A percentile compares a stretch with the other conserved stretches of the same genome.
Evolutionary conservation across 2,888 invertebrate genomes (phyloP).

Genomic region (Harpalus rufipes): DNA sequence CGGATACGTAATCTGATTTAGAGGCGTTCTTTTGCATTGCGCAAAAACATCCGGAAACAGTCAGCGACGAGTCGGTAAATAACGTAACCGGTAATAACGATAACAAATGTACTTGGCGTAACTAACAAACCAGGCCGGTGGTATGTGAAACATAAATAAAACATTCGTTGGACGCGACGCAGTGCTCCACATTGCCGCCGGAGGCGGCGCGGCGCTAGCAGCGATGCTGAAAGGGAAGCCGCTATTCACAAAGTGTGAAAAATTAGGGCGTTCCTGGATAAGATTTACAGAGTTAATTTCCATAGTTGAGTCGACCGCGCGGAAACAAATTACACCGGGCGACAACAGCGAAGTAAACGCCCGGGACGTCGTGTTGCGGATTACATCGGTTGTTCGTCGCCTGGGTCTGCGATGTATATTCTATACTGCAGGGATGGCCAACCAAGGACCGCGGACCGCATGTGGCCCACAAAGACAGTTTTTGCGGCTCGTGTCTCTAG

Average conservation of each 20-base stretch:
- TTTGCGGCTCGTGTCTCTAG: no score
- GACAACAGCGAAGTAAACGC: slow-evolving; percentile 71
- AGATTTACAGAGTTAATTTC: slow-evolving; percentile 74
- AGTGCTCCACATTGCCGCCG: slow-evolving; percentile 23
- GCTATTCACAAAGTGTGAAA: slow-evolving; percentile 69
- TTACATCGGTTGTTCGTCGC: slow-evolving; percentile 66
- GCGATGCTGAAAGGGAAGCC: slow-evolving; percentile 17
- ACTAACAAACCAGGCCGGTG: slow-evolving; percentile 50
- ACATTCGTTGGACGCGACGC: slow-evolving; percentile 53
- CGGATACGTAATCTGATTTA: slow-evolving; percentile 50
- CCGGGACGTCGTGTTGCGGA: slow-evolving; percentile 70
- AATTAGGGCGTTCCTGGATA: slow-evolving; percentile 72
- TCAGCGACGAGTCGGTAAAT: slow-evolving; percentile 50
- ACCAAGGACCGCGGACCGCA: no score
- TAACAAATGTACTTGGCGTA: slow-evolving; percentile 57
- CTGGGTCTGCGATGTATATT: background rate
- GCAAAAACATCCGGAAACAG: slow-evolving; percentile 50
- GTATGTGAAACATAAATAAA: slow-evolving; percentile 58
- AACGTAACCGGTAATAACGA: slow-evolving; percentile 60
- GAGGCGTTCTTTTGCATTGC: slow-evolving; percentile 49
- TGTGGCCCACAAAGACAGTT: no score
- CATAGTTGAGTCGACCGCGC: slow-evolving; percentile 72
- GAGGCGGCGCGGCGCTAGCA: background rate
- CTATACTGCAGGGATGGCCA: no score
- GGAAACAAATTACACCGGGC: slow-evolving; percentile 72